Base-by-base conservation (phyloP, 2,113 vertebrate species). In the Ctenodactylus gundi region DNA sequence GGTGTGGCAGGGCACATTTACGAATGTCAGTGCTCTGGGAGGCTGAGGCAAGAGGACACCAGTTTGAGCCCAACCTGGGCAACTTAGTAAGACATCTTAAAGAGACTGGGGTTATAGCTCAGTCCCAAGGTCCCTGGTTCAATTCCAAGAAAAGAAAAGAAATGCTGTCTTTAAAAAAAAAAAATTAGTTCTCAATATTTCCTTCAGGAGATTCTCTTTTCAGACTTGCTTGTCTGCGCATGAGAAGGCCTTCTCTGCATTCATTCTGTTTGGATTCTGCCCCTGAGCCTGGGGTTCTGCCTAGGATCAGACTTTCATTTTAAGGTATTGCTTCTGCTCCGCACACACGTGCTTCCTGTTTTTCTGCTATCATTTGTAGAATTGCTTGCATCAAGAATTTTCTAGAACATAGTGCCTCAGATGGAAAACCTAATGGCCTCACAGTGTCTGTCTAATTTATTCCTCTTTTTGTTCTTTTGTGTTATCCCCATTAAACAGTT, bases 311-410 rank as follows among this genome's bases (percentile, higher is more conserved):
- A 58, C 39, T 93, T 85, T 80, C 31, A 60, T 73, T 78, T 91
- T 88, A 93, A 88, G 58, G 20, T 44, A 70, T 2, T 17, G 60
- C 55, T 90, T 91, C 36, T 95, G 25, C 46, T 85, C 7, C 60
- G 93, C 88, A 49, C 8, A 73, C 57, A 41, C 25, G 7, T 78
- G 46, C 31, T 93, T 13, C 29, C 84, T 90, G 44, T 88, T 86
- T 93, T 93, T 78, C 83, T 88, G 20, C 60, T 88, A 21, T 86
- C 20, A n/a, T n/a, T n/a, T 93, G 11, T 93, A 94, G 72, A 93
- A 91, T 88, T 95, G 83, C 57, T 89, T 93, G 44, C 49, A 55
- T 92, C 85, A 90, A 41, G 68, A 84, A 41, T 93, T 93, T 92
- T 88, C 70, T 12, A 90, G 93, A 92, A 83, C 62, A 78, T 86